phyloP scores from a whole-genome alignment of 2,888 invertebrate genomes.

The Lithophane semibrunnea region DNA sequence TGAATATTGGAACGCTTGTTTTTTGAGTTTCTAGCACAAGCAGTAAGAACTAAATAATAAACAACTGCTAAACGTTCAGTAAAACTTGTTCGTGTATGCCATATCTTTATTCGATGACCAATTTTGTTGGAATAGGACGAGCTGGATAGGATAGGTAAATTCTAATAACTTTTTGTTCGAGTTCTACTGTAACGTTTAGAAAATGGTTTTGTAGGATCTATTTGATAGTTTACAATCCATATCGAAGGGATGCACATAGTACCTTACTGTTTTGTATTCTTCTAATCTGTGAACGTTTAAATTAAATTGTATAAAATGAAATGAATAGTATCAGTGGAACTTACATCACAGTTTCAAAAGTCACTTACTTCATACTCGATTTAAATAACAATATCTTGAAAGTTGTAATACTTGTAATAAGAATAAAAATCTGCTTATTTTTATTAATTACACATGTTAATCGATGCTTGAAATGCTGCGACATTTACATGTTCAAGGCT shows the following conservation, averaged over 20 bases:
- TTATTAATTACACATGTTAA: constrained; percentile 55
- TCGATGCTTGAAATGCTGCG: constrained; percentile 59
- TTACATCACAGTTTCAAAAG: constrained; percentile 32
- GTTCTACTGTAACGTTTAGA: neutral
- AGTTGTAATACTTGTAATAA: constrained; percentile 38
- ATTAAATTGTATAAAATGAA: neutral
- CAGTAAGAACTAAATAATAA: constrained; percentile 10
- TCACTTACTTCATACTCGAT: constrained; percentile 12
- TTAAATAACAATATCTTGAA: constrained; percentile 24
- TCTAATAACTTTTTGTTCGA: neutral
- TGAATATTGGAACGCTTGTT: constrained; percentile 38
- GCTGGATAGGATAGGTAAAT: neutral
- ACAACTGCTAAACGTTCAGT: constrained; percentile 18
- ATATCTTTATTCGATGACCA: constrained; percentile 7
- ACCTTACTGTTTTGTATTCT: neutral
- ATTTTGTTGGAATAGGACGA: constrained; percentile 4
- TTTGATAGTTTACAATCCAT: neutral
- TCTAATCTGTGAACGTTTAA: neutral
- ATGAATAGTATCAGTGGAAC: neutral
- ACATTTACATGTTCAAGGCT: constrained; percentile 62
- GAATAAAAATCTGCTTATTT: constrained; percentile 49
- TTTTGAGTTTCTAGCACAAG: constrained; percentile 18
- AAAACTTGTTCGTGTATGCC: constrained; percentile 19
- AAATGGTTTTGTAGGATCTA: neutral
- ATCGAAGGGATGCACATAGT: neutral